Evolutionary conservation across 2,888 invertebrate genomes (phyloP).

Genomic region (Alloscopus bannaensis): DNA sequence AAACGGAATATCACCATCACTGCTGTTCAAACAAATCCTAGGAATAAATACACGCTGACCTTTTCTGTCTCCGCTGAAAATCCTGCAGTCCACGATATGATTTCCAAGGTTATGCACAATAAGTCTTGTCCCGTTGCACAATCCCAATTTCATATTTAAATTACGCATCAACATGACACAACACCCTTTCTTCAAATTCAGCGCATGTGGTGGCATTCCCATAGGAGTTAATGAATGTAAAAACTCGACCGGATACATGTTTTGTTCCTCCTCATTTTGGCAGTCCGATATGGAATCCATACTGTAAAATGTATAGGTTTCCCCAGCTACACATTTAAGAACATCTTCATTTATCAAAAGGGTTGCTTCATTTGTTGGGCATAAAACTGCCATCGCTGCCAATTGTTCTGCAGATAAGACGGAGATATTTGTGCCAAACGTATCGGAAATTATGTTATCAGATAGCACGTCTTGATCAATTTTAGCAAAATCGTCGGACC

Average conservation of each 20-base stretch:
- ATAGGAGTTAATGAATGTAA: constrained; percentile 62
- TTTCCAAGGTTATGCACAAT: not conserved
- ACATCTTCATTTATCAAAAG: constrained; percentile 48
- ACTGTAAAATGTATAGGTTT: constrained; percentile 47
- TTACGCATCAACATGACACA: not conserved
- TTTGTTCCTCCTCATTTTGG: constrained; percentile 29
- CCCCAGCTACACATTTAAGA: constrained; percentile 5
- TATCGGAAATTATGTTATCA: constrained; percentile 27
- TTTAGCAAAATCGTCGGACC: not conserved
- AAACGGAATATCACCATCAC: constrained; percentile 65
- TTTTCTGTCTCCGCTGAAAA: no score
- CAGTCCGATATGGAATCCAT: constrained; percentile 38
- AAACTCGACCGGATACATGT: constrained; percentile 62
- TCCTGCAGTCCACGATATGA: no score
- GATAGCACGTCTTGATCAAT: not conserved
- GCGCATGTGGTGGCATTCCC: constrained; percentile 61
- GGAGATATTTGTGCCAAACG: constrained; percentile 44
- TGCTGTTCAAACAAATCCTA: constrained; percentile 66
- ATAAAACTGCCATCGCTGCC: constrained; percentile 40
- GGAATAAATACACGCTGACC: constrained; percentile 71
- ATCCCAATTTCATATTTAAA: not conserved
- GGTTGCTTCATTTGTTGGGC: constrained; percentile 54
- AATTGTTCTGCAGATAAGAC: not conserved
- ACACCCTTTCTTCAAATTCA: constrained; percentile 65
- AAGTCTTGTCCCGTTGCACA: not conserved